Evolutionary conservation across 2,113 vertebrate genomes (phyloP), one percentile per base, ranked within the genome.

Genomic region (Aphyosemion australe): DNA sequence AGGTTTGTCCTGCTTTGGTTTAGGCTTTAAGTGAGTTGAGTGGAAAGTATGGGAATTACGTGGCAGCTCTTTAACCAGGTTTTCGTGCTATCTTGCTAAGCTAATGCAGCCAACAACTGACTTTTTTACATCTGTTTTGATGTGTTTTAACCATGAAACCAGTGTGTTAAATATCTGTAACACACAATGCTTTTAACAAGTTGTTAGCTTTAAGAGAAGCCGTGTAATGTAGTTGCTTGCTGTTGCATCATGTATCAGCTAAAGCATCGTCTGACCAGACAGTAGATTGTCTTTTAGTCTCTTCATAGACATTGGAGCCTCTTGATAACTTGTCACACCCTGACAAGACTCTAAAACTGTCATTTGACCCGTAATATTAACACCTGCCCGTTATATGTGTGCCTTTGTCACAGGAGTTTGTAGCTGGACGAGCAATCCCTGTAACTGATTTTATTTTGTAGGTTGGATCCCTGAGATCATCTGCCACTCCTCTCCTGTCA

Each of bases 391-490:
- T 48, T 37, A 32, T 31, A 0, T 65, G 9, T 59, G 26, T 16
- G 6, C 12, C 0, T 16, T 72, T 18, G 5, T 47, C 52, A 46
- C 50, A 42, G 39, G 19, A 50, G 14, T 26, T 41, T 19, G 16
- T 10, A 19, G 46, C 46, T 48, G 46, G 9, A 18, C 46, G 18
- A 2, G 19, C 1, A 45, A 6, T 18, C 39, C 37, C 37, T 56
- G 41, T 58, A 3, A 62, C 8, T 32, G 8, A 42, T 10, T 62
- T 41, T 82, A 16, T 50, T 61, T 32, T 75, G 8, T 60, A 87
- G 90, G 61, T 84, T 77, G 72, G 65, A 66, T 83, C 65, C 78
- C 58, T 63, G 65, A 69, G 73, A 79, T 67, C 76, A 83, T 57
- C 82, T 66, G 65, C 58, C 7, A 41, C 41, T 70, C 45, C 58